Base-by-base conservation (phyloP, 2,888 invertebrate genomes). In the Drosophila neutralis region DNA sequence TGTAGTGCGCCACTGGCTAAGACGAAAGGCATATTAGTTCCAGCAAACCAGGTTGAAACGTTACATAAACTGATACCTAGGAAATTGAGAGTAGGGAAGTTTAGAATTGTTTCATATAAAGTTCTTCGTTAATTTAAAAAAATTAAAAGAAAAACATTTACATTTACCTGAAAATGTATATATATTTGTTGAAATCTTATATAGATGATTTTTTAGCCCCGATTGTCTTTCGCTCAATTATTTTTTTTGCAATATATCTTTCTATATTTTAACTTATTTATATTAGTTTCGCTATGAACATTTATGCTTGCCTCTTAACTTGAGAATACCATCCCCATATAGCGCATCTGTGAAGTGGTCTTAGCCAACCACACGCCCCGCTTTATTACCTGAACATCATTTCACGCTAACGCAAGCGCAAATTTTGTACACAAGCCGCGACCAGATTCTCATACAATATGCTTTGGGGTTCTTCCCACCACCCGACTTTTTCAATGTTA, bases 381-480 rank as follows among this genome's bases (percentile, higher is more conserved):
- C 70, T 86, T 90, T 88, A 86, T 87, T 83, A 81, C 83, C 75
- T 73, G 69, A 77, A 76, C 90, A 86, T 88, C 89, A 88, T 87
- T 87, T 87, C 89, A 87, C 87, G 90, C 89, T 90, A 86, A 83
- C 77, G 76, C 81, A 83, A 90, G 90, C 89, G 79, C 89, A 83
- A 75, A 85, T 78, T 82, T 87, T 70, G 71, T 72, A 89, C 68
- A 85, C 79, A 84, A 74, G 82, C 76, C 81, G 81, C 89, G 74
- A 59, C 78, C 82, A 84, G 87, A 86, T 80, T 87, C 73, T 24
- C 64, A 62, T 10, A 29, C 53, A 67, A 53, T 59, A 24, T 74
- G 56, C 48, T 59, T 64, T 10, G 52, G 42, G 35, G 15, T 51
- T 29, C 18, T 2, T 18, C 21, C 15, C 15, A 10, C 21, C 36